A percentile compares a stretch with the other conserved stretches of the same genome.
Evolutionary conservation across 2,113 vertebrate species (phyloP).

Genomic region (Ciconia boyciana): DNA sequence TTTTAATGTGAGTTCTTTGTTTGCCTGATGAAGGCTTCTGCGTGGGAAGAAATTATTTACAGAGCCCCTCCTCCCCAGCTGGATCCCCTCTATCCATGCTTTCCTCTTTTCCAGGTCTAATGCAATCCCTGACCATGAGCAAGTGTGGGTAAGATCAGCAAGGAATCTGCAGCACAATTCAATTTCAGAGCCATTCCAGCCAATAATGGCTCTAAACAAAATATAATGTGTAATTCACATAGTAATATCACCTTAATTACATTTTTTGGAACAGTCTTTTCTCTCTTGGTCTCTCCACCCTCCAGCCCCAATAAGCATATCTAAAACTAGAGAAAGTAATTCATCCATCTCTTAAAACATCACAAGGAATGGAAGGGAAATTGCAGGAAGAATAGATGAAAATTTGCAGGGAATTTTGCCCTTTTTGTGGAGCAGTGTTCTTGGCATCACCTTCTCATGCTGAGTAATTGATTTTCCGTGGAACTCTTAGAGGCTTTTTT

Average conservation of each 20-base stretch:
- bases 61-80: not conserved
- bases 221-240: constrained; percentile 56
- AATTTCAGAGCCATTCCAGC: constrained; percentile 55
- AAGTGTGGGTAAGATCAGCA: not conserved
- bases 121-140: not conserved
- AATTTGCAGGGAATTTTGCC: constrained; percentile 42
- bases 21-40: not conserved
- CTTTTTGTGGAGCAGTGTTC: not conserved
- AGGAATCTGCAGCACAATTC: constrained; percentile 41
- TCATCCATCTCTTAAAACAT: constrained; percentile 15
- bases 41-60: not conserved
- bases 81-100: not conserved
- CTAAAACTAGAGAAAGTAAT: constrained; percentile 3
- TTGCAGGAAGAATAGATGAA: constrained; percentile 14
- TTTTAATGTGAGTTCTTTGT: not conserved
- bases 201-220: constrained; percentile 68
- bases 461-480: constrained; percentile 41
- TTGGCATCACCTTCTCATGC: not conserved
- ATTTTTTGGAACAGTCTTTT: constrained; percentile 25
- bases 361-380: constrained; percentile 18
- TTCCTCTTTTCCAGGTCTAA: not conserved
- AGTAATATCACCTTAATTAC: constrained; percentile 64
- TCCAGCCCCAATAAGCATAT: constrained; percentile 29
- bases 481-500: not conserved
- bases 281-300: constrained; percentile 10